Percentiles rank a stretch among this genome's conserved stretches.
Evolutionary conservation across 2,113 vertebrate species (phyloP).

Genomic region (Tyrannus savana): DNA sequence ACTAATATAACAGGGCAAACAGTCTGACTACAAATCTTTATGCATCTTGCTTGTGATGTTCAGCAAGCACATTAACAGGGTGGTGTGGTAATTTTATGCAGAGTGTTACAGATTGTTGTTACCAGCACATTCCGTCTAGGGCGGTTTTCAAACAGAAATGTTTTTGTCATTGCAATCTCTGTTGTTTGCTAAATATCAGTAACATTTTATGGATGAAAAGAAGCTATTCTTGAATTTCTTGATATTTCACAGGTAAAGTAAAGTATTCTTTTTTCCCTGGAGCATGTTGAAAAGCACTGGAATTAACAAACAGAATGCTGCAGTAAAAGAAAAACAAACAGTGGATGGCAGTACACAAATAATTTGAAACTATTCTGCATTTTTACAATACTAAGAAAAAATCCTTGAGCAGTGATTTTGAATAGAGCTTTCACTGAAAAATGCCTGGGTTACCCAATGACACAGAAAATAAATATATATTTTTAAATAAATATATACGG

Average conservation of each 20-base stretch:
- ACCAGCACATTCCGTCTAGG: background rate
- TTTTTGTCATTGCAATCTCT: background rate
- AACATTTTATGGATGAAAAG: background rate
- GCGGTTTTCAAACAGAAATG: background rate
- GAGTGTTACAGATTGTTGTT: background rate
- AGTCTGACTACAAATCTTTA: background rate
- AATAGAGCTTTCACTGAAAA: background rate
- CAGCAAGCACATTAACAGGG: background rate
- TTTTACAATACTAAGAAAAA: background rate
- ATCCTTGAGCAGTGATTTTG: background rate
- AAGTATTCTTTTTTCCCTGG: background rate
- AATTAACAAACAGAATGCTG: background rate
- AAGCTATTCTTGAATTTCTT: background rate
- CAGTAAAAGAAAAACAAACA: background rate
- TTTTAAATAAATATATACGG: background rate
- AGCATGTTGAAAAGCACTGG: background rate
- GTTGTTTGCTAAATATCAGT: background rate
- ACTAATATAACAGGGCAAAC: background rate
- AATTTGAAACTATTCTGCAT: background rate
- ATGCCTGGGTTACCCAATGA: background rate
- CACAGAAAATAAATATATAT: background rate
- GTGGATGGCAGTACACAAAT: background rate
- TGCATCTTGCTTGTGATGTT: fast-evolving
- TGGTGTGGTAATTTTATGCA: background rate
- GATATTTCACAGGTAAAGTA: background rate